Percentiles rank a stretch among this genome's conserved stretches.
These are phyloP conservation scores for Caenorhabditis becei DNA, from an alignment of 2,888 invertebrate genomes.

Conservation along the genomic window DNA sequence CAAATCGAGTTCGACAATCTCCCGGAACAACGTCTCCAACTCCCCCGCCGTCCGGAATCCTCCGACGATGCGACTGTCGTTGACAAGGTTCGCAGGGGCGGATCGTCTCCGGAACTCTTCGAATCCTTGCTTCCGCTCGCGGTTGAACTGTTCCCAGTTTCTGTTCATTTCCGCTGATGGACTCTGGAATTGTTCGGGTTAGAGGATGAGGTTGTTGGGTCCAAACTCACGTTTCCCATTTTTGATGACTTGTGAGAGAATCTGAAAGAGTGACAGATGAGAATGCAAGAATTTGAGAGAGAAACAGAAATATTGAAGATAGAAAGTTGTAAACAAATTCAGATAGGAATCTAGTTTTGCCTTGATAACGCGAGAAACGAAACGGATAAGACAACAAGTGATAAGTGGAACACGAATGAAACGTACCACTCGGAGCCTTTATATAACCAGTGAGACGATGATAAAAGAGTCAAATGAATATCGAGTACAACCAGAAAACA, in stretches of 20 bases:
- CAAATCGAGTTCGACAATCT: slow-evolving; percentile 27
- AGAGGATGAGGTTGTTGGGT: background rate
- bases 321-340: background rate
- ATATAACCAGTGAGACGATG: background rate
- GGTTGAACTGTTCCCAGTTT: slow-evolving; percentile 24
- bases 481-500: slow-evolving; percentile 15
- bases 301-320: background rate
- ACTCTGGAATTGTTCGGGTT: background rate
- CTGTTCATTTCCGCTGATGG: slow-evolving; percentile 18
- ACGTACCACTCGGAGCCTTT: slow-evolving; percentile 6
- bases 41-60: slow-evolving; percentile 15
- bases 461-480: background rate
- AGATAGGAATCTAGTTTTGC: too few species aligned
- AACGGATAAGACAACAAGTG: too few species aligned
- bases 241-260: too few species aligned
- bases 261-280: too few species aligned
- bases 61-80: slow-evolving; percentile 18
- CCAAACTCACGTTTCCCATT: slow-evolving; percentile 34
- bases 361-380: too few species aligned
- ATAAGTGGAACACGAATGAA: too few species aligned
- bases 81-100: slow-evolving; percentile 16
- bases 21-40: slow-evolving; percentile 12
- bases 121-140: slow-evolving; percentile 24
- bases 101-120: slow-evolving; percentile 24
- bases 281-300: too few species aligned